phyloP scores from a whole-genome alignment of 2,113 vertebrate genomes.

The Bubalus kerabau region DNA sequence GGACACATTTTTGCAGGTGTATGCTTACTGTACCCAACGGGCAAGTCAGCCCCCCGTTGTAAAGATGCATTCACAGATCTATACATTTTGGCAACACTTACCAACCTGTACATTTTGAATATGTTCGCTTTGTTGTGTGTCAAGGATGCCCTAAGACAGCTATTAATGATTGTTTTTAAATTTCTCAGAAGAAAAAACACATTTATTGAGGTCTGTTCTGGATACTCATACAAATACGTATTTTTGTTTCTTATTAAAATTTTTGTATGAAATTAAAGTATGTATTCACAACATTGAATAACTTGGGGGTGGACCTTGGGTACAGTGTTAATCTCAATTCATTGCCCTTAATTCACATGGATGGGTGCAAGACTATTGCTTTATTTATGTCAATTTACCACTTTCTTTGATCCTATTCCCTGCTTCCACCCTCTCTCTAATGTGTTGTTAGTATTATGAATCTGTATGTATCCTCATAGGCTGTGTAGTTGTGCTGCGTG shows the following conservation, averaged over 20 bases:
- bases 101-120: not conserved
- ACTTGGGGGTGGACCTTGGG: not conserved
- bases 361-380: not conserved
- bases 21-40: not conserved
- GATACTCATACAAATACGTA: not conserved
- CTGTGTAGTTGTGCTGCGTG: not conserved
- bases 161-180: not conserved
- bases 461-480: not conserved
- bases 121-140: not conserved
- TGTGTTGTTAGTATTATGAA: not conserved
- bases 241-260: not conserved
- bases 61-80: not conserved
- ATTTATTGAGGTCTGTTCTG: not conserved
- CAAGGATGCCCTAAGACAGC: not conserved
- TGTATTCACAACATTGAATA: not conserved
- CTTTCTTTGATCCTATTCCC: not conserved
- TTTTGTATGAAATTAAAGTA: not conserved
- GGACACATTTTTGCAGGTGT: not conserved
- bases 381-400: not conserved
- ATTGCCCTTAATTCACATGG: not conserved
- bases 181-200: not conserved
- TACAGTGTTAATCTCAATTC: not conserved
- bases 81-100: not conserved
- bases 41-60: accelerated
- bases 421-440: not conserved